Conservation (phyloP, 2,113 vertebrate species). For the Ictalurus punctatus region DNA sequence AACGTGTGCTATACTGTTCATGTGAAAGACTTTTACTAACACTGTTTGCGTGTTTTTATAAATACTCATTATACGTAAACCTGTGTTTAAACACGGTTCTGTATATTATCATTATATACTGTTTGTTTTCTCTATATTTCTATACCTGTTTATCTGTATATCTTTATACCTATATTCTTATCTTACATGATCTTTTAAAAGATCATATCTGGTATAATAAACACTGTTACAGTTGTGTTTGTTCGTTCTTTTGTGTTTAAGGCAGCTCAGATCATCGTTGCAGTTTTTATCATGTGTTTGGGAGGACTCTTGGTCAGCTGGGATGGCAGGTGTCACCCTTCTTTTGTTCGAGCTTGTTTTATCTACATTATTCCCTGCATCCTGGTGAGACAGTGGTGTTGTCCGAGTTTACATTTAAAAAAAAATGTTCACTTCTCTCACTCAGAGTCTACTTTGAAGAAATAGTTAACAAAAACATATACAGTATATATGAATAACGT, state of each 20-base stretch:
- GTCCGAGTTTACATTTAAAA: background rate
- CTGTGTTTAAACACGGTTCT: background rate
- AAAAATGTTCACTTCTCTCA: background rate
- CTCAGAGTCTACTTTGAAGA: background rate
- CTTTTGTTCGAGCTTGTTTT: fast-evolving
- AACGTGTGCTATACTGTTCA: background rate
- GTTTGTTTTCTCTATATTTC: background rate
- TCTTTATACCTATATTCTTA: background rate
- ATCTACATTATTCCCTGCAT: constrained; percentile 45
- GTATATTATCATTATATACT: background rate
- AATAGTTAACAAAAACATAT: background rate
- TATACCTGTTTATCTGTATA: background rate
- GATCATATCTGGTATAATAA: background rate
- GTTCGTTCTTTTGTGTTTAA: constrained; percentile 40
- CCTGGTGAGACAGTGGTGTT: constrained; percentile 61
- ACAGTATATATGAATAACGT: background rate
- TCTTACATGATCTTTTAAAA: background rate
- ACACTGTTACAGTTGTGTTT: background rate
- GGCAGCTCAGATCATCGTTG: constrained; percentile 66
- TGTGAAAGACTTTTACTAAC: background rate
- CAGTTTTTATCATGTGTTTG: constrained; percentile 63
- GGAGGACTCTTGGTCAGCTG: background rate
- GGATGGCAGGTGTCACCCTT: fast-evolving
- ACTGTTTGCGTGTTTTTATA: background rate
- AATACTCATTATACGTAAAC: background rate